These are phyloP conservation scores for Clarias batrachus DNA, from an alignment of 2,113 vertebrate species.

Conservation along the genomic window DNA sequence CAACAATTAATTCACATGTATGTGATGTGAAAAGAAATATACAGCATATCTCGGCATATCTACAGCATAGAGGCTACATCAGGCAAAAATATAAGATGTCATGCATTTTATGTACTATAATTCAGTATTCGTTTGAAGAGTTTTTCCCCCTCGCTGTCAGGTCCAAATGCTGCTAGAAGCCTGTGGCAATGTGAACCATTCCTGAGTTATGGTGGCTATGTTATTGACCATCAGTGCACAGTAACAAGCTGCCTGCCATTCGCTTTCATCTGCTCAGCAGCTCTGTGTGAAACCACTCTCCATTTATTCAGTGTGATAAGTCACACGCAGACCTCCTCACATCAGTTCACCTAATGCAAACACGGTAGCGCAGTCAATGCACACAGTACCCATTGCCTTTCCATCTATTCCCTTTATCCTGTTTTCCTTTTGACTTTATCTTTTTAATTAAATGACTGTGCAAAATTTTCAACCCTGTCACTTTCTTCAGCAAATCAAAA, in stretches of 20 bases:
- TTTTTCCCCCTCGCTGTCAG: not conserved
- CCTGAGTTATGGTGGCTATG: conserved; percentile 25
- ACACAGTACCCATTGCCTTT: not conserved
- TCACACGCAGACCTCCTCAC: not conserved
- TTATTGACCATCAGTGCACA: conserved; percentile 43
- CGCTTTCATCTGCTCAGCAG: conserved; percentile 32
- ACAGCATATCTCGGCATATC: not conserved
- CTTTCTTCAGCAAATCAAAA: conserved; percentile 10
- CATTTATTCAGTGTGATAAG: conserved; percentile 20
- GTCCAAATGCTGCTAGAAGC: not conserved
- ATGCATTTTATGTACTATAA: not conserved
- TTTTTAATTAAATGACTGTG: conserved; percentile 1
- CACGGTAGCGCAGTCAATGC: not conserved
- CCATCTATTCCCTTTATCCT: not conserved
- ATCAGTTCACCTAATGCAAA: conserved; percentile 13
- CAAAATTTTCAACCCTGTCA: not conserved
- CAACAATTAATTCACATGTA: not conserved
- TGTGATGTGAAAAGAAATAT: not conserved
- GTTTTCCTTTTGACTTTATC: not conserved
- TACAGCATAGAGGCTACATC: not conserved
- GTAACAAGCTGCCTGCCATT: conserved; percentile 16
- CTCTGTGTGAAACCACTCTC: conserved; percentile 17
- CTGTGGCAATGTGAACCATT: conserved; percentile 27
- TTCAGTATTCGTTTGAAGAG: not conserved
- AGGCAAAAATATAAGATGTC: not conserved